These are phyloP conservation scores for Salvator merianae DNA, from an alignment of 2,113 vertebrate genomes.

Conservation along the genomic window DNA sequence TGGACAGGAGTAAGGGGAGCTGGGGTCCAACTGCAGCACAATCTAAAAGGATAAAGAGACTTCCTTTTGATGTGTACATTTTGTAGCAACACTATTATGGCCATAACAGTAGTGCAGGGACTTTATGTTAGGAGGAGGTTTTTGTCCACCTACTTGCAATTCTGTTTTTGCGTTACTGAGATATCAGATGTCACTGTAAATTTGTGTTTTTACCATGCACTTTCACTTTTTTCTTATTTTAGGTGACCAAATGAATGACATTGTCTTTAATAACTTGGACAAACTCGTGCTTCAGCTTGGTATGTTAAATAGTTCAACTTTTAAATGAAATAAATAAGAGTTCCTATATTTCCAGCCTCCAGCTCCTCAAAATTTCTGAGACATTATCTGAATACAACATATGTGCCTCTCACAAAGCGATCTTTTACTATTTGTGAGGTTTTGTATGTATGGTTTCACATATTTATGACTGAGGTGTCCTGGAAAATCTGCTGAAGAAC, in stretches of 20 bases:
- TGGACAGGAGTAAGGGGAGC: too few species aligned
- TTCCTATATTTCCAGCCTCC: too few species aligned
- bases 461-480: background rate
- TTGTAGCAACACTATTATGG: too few species aligned
- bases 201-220: conserved; percentile 14
- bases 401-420: too few species aligned
- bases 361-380: background rate
- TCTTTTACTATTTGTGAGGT: background rate
- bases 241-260: conserved; percentile 68
- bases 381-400: background rate
- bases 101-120: background rate
- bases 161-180: conserved; percentile 22
- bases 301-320: conserved; percentile 59
- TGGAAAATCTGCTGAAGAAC: too few species aligned
- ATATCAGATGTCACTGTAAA: conserved; percentile 11
- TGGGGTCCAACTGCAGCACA: too few species aligned
- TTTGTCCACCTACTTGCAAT: background rate
- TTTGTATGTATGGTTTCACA: background rate
- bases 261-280: conserved; percentile 63
- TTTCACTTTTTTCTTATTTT: conserved; percentile 33
- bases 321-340: background rate
- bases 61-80: too few species aligned
- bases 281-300: conserved; percentile 74
- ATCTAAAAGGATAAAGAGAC: too few species aligned
- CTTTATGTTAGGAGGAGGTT: background rate